Evolutionary conservation across 2,113 vertebrate species (phyloP).

Genomic region (Channa argus): DNA sequence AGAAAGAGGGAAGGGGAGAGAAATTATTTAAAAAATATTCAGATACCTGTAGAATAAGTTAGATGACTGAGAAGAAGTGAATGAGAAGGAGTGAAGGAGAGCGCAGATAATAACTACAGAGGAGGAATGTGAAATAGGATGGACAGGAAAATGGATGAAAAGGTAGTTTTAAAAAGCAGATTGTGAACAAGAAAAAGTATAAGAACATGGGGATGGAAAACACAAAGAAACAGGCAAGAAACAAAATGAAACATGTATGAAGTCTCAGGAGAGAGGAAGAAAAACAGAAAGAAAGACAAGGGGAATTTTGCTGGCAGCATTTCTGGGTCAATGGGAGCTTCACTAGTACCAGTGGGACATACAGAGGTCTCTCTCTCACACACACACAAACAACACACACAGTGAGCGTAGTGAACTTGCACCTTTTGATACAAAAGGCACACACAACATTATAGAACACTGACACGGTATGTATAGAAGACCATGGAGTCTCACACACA

Average conservation of each 20-base stretch:
- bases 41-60: too few relatives aligned
- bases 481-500: neutral
- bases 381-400: neutral
- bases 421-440: neutral
- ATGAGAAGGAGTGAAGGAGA: neutral
- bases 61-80: too few relatives aligned
- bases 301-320: slow-evolving; percentile 38
- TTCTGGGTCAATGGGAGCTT: slow-evolving; percentile 57
- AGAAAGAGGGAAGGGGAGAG: neutral
- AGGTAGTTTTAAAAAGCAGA: neutral
- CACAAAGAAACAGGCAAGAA: neutral
- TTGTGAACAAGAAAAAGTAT: neutral
- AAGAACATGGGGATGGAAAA: neutral
- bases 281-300: neutral
- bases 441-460: neutral
- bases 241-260: too few relatives aligned
- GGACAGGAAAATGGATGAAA: neutral
- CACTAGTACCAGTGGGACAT: slow-evolving; percentile 35
- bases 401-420: neutral
- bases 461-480: too few relatives aligned
- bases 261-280: neutral
- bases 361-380: slow-evolving; percentile 11
- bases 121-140: neutral
- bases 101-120: neutral
- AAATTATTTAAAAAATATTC: neutral